Conservation (phyloP, 1,140 invertebrate species). For the Aphelenchoides avenae region DNA sequence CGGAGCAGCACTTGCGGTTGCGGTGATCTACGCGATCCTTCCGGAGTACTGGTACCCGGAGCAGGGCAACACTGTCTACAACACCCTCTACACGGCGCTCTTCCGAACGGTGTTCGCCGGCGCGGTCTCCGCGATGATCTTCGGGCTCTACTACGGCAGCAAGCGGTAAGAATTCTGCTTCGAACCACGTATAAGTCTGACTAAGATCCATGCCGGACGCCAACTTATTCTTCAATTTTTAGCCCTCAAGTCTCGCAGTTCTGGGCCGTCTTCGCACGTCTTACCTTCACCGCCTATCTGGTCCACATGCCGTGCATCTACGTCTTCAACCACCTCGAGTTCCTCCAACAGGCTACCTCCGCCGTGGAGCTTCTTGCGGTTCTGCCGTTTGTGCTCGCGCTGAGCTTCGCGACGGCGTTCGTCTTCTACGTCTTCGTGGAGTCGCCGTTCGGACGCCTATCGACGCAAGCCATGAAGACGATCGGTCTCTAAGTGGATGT, state of each 20-base stretch:
- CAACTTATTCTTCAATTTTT: slow-evolving; percentile 20
- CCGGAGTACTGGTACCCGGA: slow-evolving; percentile 58
- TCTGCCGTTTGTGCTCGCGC: slow-evolving; percentile 45
- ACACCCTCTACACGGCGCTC: slow-evolving; percentile 54
- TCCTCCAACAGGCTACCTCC: slow-evolving; percentile 39
- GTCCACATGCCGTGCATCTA: slow-evolving; percentile 56
- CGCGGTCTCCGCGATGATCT: slow-evolving; percentile 42
- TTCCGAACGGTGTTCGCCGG: slow-evolving; percentile 53
- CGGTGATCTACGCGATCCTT: slow-evolving; percentile 51
- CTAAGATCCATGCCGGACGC: neutral
- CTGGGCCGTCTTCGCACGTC: slow-evolving; percentile 47
- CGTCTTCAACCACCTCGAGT: slow-evolving; percentile 47
- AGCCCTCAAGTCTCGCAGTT: slow-evolving; percentile 20
- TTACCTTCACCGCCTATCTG: slow-evolving; percentile 54
- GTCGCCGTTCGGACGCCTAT: slow-evolving; percentile 28
- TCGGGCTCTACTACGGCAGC: slow-evolving; percentile 32
- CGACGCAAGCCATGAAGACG: too few relatives aligned
- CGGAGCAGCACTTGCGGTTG: slow-evolving; percentile 22
- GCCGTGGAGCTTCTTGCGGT: slow-evolving; percentile 39
- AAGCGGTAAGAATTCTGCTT: slow-evolving; percentile 4
- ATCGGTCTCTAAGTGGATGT: too few relatives aligned
- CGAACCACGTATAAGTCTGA: slow-evolving; percentile 15
- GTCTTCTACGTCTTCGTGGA: slow-evolving; percentile 54
- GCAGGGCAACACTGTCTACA: slow-evolving; percentile 53
- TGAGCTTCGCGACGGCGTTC: slow-evolving; percentile 42